Evolutionary conservation across 2,888 invertebrate species (phyloP).

Genomic region (Podabrus alpinus): DNA sequence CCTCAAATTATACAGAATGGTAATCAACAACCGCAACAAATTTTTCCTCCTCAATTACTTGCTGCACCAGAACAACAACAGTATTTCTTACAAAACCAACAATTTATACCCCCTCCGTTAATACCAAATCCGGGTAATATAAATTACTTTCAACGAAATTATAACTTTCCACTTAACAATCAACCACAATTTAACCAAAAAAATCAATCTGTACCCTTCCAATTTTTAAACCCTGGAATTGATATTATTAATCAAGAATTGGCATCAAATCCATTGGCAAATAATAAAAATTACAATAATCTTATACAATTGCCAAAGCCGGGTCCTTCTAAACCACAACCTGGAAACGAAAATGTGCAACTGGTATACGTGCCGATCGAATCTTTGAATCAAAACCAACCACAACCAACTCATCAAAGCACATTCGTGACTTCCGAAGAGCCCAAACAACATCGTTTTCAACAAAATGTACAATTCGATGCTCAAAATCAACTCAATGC

Average conservation of each 20-base stretch:
- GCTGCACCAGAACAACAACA: slow-evolving; percentile 21
- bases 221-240: slow-evolving; percentile 15
- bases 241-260: slow-evolving; percentile 20
- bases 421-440: not conserved
- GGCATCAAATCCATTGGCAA: slow-evolving; percentile 1
- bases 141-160: slow-evolving; percentile 14
- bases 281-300: slow-evolving; percentile 12
- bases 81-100: slow-evolving; percentile 20
- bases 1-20: slow-evolving; percentile 11
- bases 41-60: slow-evolving; percentile 14
- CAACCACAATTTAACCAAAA: slow-evolving; percentile 6
- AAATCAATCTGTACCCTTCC: not conserved
- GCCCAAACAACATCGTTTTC: not conserved
- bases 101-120: slow-evolving; percentile 2
- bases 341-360: slow-evolving; percentile 68
- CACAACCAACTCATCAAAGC: not conserved
- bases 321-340: slow-evolving; percentile 40
- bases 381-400: slow-evolving; percentile 62
- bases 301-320: slow-evolving; percentile 24
- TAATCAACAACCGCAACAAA: slow-evolving; percentile 13
- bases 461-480: not conserved
- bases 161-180: slow-evolving; percentile 11
- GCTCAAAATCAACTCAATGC: not conserved
- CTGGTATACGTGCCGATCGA: slow-evolving; percentile 82
- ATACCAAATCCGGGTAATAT: not conserved